phyloP scores from a whole-genome alignment of 2,113 vertebrate genomes.

The Calonectris borealis region DNA sequence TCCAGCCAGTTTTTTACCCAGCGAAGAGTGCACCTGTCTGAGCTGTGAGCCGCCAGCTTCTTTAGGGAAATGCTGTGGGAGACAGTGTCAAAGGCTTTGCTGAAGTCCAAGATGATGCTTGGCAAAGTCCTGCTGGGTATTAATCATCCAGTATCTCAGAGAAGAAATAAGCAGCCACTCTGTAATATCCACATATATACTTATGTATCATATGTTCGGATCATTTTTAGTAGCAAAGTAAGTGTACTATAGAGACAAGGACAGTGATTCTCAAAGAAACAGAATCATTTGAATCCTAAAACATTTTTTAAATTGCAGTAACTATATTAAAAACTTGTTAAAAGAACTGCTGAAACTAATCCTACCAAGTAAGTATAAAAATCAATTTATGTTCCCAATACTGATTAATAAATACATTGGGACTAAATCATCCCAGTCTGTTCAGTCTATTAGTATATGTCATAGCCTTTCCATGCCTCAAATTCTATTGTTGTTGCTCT shows the following conservation, averaged over 20 bases:
- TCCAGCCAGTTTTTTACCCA: too few species aligned
- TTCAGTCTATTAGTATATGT: neutral
- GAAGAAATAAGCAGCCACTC: slow-evolving; percentile 88
- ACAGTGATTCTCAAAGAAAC: neutral
- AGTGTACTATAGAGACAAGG: neutral
- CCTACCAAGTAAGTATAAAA: neutral
- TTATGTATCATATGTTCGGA: slow-evolving; percentile 64
- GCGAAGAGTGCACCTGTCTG: too few species aligned
- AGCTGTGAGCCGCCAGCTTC: too few species aligned
- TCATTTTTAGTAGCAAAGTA: neutral
- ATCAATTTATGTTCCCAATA: neutral
- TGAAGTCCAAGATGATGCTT: slow-evolving; percentile 64
- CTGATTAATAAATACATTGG: neutral
- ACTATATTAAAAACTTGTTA: neutral
- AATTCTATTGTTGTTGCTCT: neutral
- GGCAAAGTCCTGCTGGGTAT: slow-evolving; percentile 82
- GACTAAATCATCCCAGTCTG: neutral
- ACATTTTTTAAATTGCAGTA: neutral
- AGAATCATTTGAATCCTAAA: neutral
- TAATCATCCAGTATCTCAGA: slow-evolving; percentile 83
- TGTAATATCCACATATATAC: slow-evolving; percentile 89
- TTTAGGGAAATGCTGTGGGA: too few species aligned
- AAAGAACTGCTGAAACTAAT: neutral
- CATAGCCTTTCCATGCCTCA: neutral
- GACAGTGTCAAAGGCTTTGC: too few species aligned